Conservation (phyloP, 1,140 invertebrate species). For the Amphibalanus amphitrite region DNA sequence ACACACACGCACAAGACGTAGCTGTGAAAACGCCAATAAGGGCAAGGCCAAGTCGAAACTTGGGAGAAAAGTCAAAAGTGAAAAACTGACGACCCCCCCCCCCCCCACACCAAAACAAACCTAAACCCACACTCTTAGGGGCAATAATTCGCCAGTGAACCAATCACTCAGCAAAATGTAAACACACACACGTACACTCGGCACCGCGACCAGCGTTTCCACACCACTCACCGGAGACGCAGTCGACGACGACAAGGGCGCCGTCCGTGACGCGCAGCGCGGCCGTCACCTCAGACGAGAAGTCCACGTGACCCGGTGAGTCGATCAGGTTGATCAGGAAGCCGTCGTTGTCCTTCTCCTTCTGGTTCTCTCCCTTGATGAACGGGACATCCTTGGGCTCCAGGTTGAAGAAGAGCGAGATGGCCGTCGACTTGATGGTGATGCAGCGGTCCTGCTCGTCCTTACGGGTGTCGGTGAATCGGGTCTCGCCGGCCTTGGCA, state of each 20-base stretch:
- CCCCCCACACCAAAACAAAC: too few species aligned
- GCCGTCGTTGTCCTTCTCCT: conserved; percentile 74
- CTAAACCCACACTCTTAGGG: too few species aligned
- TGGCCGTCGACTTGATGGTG: conserved; percentile 99
- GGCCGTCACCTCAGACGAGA: conserved; percentile 97
- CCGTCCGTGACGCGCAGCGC: conserved; percentile 98
- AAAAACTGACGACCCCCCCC: too few species aligned
- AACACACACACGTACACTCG: too few species aligned
- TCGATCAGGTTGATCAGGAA: conserved; percentile 99
- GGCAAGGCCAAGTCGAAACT: too few species aligned
- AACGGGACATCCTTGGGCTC: conserved; percentile 76
- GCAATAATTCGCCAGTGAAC: too few species aligned
- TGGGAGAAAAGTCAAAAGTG: too few species aligned
- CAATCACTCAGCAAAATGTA: too few species aligned
- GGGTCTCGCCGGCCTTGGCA: conserved; percentile 93
- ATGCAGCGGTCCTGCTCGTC: conserved; percentile 99
- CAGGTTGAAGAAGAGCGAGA: conserved; percentile 96
- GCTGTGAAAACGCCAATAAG: too few species aligned
- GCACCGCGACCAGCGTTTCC: conserved; percentile 8
- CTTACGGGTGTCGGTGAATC: conserved; percentile 98
- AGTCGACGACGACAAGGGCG: conserved; percentile 97
- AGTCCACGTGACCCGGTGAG: conserved; percentile 98
- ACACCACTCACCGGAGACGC: conserved; percentile 78
- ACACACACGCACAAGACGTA: too few species aligned
- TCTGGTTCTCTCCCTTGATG: conserved; percentile 72